phyloP scores from a whole-genome alignment of 2,113 vertebrate genomes.

The human region GRCh38 chr18:60572001-60572500 shows the following conservation, averaged over 20 bases:
- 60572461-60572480: not conserved
- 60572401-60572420: not conserved
- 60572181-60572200: not conserved
- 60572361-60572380: not conserved
- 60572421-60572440: not conserved
- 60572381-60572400: not conserved
- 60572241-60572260: not conserved
- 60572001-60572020: not conserved
- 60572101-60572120: not conserved
- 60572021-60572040: not conserved
- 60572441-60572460: not conserved
- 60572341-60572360: not conserved
- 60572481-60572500: not conserved
- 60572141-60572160: not conserved
- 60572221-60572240: not conserved
- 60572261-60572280: not conserved
- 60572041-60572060: not conserved
- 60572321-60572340: not conserved
- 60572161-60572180: not conserved
- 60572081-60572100: not conserved
- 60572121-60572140: not conserved
- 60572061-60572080: not conserved
- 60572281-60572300: not conserved
- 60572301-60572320: not conserved
- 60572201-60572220: not conserved